Evolutionary conservation across 2,113 vertebrate genomes (phyloP).

Genomic region (Urocitellus parryii): DNA sequence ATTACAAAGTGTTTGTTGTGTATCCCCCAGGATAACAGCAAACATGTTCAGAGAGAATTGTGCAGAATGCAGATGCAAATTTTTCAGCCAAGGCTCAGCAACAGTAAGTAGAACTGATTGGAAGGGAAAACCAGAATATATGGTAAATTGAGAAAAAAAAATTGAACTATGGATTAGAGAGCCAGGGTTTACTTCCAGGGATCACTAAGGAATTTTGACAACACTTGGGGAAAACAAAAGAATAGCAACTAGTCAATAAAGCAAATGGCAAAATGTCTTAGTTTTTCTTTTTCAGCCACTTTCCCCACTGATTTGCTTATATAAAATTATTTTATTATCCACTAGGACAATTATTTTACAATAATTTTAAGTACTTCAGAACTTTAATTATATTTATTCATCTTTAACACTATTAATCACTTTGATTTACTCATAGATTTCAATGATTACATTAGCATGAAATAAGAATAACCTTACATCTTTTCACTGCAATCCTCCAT

Average conservation of each 20-base stretch:
- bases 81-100: background rate
- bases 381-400: slow-evolving; percentile 9
- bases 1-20: background rate
- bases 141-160: background rate
- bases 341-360: background rate
- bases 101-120: background rate
- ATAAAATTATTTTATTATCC: background rate
- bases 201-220: background rate
- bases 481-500: background rate
- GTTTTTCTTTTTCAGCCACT: background rate
- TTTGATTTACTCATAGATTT: background rate
- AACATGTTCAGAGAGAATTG: background rate
- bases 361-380: background rate
- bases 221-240: background rate
- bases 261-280: background rate
- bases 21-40: background rate
- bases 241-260: background rate
- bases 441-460: background rate
- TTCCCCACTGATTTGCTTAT: background rate
- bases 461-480: background rate
- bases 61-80: fast-evolving
- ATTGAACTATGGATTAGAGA: background rate
- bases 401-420: background rate
- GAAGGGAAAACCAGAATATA: background rate
- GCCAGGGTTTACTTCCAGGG: background rate